These are phyloP conservation scores for Oncorhynchus keta DNA, from an alignment of 2,113 vertebrate genomes.

Conservation along the genomic window DNA sequence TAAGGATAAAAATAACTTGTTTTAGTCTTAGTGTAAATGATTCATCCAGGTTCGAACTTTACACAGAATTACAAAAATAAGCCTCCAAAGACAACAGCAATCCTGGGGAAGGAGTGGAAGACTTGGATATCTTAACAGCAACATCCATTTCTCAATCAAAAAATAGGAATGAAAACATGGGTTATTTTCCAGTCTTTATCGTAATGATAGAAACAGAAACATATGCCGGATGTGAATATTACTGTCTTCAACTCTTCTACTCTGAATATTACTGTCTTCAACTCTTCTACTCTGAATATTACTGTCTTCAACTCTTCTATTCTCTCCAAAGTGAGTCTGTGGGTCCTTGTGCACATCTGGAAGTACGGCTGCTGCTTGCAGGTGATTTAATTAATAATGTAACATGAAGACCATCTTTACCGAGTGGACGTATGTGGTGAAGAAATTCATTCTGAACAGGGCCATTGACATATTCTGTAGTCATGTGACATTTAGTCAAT, in stretches of 20 bases:
- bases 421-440: conserved; percentile 27
- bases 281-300: conserved; percentile 7
- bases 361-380: conserved; percentile 36
- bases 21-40: neutral
- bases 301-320: conserved; percentile 22
- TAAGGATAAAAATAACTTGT: neutral
- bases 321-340: neutral
- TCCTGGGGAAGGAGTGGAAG: neutral
- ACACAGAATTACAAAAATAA: neutral
- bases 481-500: neutral
- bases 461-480: neutral
- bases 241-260: conserved; percentile 24
- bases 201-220: conserved; percentile 43
- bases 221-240: conserved; percentile 29
- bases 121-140: conserved; percentile 11
- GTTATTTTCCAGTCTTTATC: conserved; percentile 69
- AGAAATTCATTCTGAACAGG: conserved; percentile 25
- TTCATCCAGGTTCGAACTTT: neutral
- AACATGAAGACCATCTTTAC: conserved; percentile 26
- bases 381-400: conserved; percentile 50
- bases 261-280: conserved; percentile 27
- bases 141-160: conserved; percentile 19
- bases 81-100: neutral
- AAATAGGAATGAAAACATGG: conserved; percentile 50
- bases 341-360: neutral